Conservation (phyloP, 2,113 vertebrate genomes). For the Tragelaphus scriptus region DNA sequence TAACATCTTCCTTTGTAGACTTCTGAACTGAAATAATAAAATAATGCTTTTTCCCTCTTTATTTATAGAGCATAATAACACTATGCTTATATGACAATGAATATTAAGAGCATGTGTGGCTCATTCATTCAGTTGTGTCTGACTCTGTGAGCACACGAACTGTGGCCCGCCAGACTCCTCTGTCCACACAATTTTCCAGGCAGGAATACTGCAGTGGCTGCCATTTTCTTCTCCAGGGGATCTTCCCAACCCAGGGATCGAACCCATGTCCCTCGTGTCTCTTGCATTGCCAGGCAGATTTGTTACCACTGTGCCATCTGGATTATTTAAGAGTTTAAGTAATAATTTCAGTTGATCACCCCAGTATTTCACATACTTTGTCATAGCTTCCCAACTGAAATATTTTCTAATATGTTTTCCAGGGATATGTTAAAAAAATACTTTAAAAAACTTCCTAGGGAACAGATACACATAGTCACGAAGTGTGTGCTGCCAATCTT, state of each 20-base stretch:
- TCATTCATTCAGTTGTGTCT: not conserved
- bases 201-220: not conserved
- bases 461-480: not conserved
- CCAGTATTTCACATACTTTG: not conserved
- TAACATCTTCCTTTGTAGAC: not conserved
- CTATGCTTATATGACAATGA: not conserved
- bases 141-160: not conserved
- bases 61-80: not conserved
- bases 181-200: not conserved
- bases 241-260: not conserved
- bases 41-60: not conserved
- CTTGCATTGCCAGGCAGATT: not conserved
- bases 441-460: not conserved
- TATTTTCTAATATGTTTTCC: not conserved
- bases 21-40: slow-evolving; percentile 14
- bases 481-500: not conserved
- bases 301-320: not conserved
- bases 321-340: not conserved
- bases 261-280: not conserved
- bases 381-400: not conserved
- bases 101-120: not conserved
- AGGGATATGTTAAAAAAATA: not conserved
- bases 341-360: not conserved
- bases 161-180: not conserved
- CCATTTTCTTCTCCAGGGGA: not conserved